Conservation (phyloP, 2,797 vertebrate species). For the Epinephelus malabaricus region DNA sequence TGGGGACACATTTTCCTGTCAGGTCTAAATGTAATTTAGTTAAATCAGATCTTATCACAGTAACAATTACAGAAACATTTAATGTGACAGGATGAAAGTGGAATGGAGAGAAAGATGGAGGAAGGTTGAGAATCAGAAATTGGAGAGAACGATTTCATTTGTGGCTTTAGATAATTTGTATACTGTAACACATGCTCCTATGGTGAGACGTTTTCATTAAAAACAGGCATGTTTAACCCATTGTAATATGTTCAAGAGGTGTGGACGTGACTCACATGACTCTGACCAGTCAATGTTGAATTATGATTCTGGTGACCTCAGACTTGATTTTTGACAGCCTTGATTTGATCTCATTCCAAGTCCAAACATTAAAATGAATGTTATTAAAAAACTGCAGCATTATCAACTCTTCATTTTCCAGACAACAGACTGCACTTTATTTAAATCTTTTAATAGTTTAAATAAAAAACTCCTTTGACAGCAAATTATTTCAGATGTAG, state of each 20-base stretch:
- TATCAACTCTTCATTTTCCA: background rate
- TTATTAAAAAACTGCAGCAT: background rate
- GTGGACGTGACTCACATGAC: no score
- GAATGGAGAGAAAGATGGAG: background rate
- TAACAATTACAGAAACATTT: slow-evolving; percentile 54
- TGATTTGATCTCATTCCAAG: background rate
- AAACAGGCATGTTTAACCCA: background rate
- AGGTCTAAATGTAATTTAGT: slow-evolving; percentile 45
- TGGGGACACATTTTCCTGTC: slow-evolving; percentile 28
- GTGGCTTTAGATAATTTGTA: slow-evolving; percentile 6
- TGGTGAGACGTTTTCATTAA: background rate
- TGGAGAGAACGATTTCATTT: slow-evolving; percentile 3
- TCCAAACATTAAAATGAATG: background rate
- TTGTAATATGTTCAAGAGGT: background rate
- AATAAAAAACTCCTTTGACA: background rate
- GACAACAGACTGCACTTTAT: background rate
- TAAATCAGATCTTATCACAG: slow-evolving; percentile 50
- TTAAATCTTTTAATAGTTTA: background rate
- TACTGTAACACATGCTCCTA: background rate
- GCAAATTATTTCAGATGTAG: background rate
- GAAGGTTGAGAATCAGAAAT: slow-evolving; percentile 13
- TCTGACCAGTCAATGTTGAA: background rate
- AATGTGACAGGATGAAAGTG: slow-evolving; percentile 36
- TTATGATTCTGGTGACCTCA: background rate
- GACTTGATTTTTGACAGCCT: background rate